Percentiles rank a stretch among this genome's conserved stretches.
Conservation (phyloP, 2,113 vertebrate species). For the Scomber scombrus region DNA sequence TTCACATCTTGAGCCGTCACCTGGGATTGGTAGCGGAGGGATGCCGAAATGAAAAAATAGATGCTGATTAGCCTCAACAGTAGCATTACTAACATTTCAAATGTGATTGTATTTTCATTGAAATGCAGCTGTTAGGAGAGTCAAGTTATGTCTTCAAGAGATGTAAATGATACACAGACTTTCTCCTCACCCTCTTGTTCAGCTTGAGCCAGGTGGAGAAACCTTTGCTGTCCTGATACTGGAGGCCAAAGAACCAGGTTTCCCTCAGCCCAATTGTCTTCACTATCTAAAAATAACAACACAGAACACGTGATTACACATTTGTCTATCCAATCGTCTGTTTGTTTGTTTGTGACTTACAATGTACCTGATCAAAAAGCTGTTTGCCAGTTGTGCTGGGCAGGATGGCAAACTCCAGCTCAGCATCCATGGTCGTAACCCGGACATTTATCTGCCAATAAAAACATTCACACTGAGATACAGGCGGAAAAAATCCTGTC, state of each 20-base stretch:
- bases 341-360: neutral
- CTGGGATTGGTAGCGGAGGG: slow-evolving; percentile 74
- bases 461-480: slow-evolving; percentile 54
- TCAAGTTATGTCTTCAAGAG: neutral
- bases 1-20: slow-evolving; percentile 95
- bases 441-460: slow-evolving; percentile 92
- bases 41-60: slow-evolving; percentile 24
- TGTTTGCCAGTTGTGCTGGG: slow-evolving; percentile 97
- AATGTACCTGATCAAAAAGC: slow-evolving; percentile 94
- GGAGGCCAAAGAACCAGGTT: slow-evolving; percentile 98
- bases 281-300: slow-evolving; percentile 87
- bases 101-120: neutral
- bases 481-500: slow-evolving; percentile 27
- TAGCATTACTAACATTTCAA: slow-evolving; percentile 3
- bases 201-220: slow-evolving; percentile 98
- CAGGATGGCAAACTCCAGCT: slow-evolving; percentile 98
- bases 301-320: slow-evolving; percentile 24
- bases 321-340: neutral
- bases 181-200: slow-evolving; percentile 92
- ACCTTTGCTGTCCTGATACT: slow-evolving; percentile 96
- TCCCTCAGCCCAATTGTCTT: slow-evolving; percentile 97
- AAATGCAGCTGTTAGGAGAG: neutral
- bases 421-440: slow-evolving; percentile 97
- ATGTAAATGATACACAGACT: neutral
- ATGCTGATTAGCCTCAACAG: slow-evolving; percentile 50